These are phyloP conservation scores for Octodonta nipae DNA, from an alignment of 2,888 invertebrate species.

Conservation along the genomic window DNA sequence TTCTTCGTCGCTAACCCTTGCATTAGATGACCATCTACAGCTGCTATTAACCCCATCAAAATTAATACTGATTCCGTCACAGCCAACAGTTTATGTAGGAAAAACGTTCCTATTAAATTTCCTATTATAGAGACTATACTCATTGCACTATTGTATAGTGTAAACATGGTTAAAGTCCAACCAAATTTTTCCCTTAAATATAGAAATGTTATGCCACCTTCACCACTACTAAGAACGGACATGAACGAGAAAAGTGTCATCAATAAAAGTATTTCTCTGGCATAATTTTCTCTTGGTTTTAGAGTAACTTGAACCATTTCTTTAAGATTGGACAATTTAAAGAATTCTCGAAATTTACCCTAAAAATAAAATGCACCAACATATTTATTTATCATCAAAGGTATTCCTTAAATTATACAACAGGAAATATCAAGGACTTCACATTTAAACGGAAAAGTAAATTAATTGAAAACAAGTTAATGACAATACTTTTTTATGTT, in stretches of 20 bases:
- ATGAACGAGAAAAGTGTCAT: slow-evolving; percentile 34
- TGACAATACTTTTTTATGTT: too few relatives aligned
- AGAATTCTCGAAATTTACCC: slow-evolving; percentile 14
- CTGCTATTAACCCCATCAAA: slow-evolving; percentile 32
- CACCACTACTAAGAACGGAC: slow-evolving; percentile 36
- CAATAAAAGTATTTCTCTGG: slow-evolving; percentile 40
- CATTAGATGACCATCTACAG: slow-evolving; percentile 22
- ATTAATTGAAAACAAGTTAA: too few relatives aligned
- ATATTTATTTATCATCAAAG: background rate
- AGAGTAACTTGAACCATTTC: slow-evolving; percentile 43
- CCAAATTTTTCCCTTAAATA: slow-evolving; percentile 50
- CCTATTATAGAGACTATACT: slow-evolving; percentile 44
- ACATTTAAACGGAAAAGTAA: too few relatives aligned
- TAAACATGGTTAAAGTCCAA: slow-evolving; percentile 52
- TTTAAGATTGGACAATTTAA: slow-evolving; percentile 13
- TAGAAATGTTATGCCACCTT: slow-evolving; percentile 43
- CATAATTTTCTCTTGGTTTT: slow-evolving; percentile 41
- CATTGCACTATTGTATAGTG: slow-evolving; percentile 41
- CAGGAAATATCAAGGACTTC: slow-evolving; percentile 1
- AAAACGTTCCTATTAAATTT: slow-evolving; percentile 42
- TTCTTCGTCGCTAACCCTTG: slow-evolving; percentile 34
- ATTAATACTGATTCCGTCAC: slow-evolving; percentile 37
- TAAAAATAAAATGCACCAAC: slow-evolving; percentile 8
- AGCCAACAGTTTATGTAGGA: slow-evolving; percentile 40
- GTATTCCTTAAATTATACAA: background rate